Percentiles rank a stretch among this genome's conserved stretches.
Conservation (phyloP, 2,113 vertebrate genomes). For the Microcebus murinus region DNA sequence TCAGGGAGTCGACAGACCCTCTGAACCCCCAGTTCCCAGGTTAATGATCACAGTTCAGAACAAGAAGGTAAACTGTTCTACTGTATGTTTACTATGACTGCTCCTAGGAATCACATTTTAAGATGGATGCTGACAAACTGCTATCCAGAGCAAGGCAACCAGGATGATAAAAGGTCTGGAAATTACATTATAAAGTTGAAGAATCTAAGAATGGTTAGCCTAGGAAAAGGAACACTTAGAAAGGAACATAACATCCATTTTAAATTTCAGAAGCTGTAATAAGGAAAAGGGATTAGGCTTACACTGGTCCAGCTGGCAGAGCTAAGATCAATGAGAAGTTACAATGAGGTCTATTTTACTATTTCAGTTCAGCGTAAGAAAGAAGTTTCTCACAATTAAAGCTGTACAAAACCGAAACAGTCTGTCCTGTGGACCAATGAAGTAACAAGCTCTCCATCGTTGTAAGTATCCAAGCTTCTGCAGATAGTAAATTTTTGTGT, state of each 20-base stretch:
- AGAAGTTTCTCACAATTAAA: constrained; percentile 45
- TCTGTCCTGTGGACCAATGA: not conserved
- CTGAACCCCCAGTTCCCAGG: not conserved
- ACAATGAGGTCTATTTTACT: constrained; percentile 3
- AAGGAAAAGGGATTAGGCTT: constrained; percentile 26
- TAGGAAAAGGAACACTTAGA: constrained; percentile 28
- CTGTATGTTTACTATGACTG: not conserved
- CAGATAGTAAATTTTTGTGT: not conserved
- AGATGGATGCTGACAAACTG: not conserved
- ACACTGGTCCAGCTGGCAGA: not conserved
- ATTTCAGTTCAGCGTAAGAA: not conserved
- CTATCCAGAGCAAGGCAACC: not conserved
- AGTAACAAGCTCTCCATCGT: not conserved
- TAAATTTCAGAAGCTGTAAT: constrained; percentile 30
- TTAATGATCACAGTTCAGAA: not conserved
- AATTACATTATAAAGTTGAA: constrained; percentile 31
- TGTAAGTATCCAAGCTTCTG: not conserved
- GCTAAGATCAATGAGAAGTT: constrained; percentile 1
- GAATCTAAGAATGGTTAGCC: constrained; percentile 25
- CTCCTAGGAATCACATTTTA: not conserved
- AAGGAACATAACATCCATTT: constrained; percentile 32
- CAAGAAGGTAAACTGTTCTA: not conserved
- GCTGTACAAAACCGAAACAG: not conserved
- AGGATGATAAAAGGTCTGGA: constrained; percentile 16
- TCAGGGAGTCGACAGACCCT: not conserved